Evolutionary conservation across 2,888 invertebrate species (phyloP).

Genomic region (Limenitis camilla): DNA sequence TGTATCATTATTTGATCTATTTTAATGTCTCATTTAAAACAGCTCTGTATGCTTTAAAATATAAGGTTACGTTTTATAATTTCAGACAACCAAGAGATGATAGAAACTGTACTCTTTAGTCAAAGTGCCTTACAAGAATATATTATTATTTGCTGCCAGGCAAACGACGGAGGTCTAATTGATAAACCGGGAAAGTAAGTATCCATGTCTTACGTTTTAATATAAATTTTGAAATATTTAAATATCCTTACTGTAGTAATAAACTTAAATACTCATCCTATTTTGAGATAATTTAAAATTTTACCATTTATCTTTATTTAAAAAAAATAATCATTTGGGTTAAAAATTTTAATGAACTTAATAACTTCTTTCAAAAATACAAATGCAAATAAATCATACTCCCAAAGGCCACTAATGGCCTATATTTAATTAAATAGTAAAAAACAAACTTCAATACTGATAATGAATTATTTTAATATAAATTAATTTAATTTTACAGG

Average conservation of each 20-base stretch:
- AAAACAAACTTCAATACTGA: background rate
- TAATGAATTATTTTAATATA: background rate
- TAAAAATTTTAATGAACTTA: too few species aligned
- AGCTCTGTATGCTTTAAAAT: background rate
- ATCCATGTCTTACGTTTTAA: background rate
- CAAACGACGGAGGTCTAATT: constrained; percentile 88
- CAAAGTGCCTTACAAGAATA: constrained; percentile 95
- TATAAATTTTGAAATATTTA: background rate
- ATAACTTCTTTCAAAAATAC: too few species aligned
- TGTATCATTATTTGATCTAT: background rate
- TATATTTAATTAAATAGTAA: too few species aligned
- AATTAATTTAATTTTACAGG: constrained; percentile 66
- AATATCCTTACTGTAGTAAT: background rate
- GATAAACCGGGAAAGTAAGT: constrained; percentile 97
- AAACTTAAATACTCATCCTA: background rate
- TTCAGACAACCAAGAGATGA: constrained; percentile 61
- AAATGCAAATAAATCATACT: too few species aligned
- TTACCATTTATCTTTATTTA: background rate
- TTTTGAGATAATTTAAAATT: background rate
- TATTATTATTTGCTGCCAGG: constrained; percentile 93
- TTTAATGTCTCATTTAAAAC: background rate
- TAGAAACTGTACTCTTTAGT: constrained; percentile 82
- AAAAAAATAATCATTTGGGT: too few species aligned
- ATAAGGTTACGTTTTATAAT: constrained; percentile 26
- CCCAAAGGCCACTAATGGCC: too few species aligned